These are phyloP conservation scores for Acrocephalus arundinaceus DNA, from an alignment of 2,113 vertebrate species.

Conservation along the genomic window DNA sequence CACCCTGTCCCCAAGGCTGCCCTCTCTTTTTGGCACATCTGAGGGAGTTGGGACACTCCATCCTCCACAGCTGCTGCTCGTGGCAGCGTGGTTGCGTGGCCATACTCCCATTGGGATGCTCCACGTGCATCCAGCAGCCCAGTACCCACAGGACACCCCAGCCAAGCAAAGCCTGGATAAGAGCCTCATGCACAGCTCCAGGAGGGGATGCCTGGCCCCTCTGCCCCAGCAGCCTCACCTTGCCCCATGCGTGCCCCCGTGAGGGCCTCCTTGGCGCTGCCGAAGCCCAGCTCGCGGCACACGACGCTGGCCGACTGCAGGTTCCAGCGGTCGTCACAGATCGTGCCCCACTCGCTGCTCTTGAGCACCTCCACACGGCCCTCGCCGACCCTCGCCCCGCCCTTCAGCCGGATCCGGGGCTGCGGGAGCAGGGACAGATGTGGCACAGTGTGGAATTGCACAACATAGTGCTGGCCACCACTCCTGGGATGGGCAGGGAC, in stretches of 20 bases:
- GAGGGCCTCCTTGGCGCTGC: conserved; percentile 91
- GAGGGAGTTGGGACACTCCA: neutral
- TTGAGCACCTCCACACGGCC: conserved; percentile 92
- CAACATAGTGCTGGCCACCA: neutral
- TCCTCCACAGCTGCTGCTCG: rapidly evolving
- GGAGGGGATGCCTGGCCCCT: rapidly evolving
- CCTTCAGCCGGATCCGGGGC: conserved; percentile 86
- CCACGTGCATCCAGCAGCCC: rapidly evolving
- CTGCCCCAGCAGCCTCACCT: conserved; percentile 73
- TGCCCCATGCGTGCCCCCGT: conserved; percentile 93
- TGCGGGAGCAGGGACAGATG: neutral
- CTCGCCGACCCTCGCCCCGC: conserved; percentile 83
- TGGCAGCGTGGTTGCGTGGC: rapidly evolving
- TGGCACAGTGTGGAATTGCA: rapidly evolving
- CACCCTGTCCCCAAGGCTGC: neutral
- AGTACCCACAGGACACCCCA: rapidly evolving
- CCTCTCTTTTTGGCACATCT: neutral
- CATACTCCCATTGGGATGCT: rapidly evolving
- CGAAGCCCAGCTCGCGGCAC: conserved; percentile 95
- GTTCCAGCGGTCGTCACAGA: conserved; percentile 94
- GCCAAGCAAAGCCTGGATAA: neutral
- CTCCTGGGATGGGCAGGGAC: neutral
- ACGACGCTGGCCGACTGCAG: conserved; percentile 90
- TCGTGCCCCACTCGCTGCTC: conserved; percentile 88
- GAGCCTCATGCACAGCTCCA: rapidly evolving